Base-by-base conservation (phyloP, 1,140 invertebrate genomes). In the Papilio polytes region DNA sequence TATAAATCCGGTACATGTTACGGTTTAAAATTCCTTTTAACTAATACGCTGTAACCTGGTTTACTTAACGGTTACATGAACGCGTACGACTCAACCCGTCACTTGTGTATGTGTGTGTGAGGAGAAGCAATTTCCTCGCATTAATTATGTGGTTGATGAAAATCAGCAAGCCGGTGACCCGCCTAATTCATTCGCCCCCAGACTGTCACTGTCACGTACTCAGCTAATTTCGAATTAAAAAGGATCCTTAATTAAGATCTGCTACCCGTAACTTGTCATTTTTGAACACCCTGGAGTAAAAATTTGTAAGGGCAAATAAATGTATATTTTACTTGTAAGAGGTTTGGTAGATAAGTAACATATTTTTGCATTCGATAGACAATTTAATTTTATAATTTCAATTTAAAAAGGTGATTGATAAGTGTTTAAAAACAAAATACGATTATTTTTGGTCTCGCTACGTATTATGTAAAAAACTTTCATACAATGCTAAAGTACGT, bases 121-220 rank as follows among this genome's bases (percentile, higher is more conserved):
- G 82, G 83, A 84, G 88, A 88, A 85, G 89, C 90, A 92, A 94
- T 93, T 91, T 91, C 89, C 91, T 85, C 85, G 82, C 85, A 86
- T 90, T 93, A 92, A 94, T 94, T 91, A 92, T 91, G 89, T 85
- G 90, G 89, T 81, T 87, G 88, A 92, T 90, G 92, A 91, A 91
- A 91, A 92, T 92, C 86, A 81, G 83, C 70, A 78, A 85, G 81
- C 84, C 81, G 85, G 85, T 85, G 86, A 87, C 85, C 86, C 85
- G 84, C 84, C 84, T 87, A 88, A 89, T 90, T 88, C 87, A 85
- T 87, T 90, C 85, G 44, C 63, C 66, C 41, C 74, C 80, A 63
- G 73, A 53, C 73, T 80, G 63, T 56, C 79, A 80, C 46, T 9
- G 79, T 53, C 46, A 7, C 36, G 36, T 26, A 22, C 77, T 73